A percentile compares a stretch with the other conserved stretches of the same genome.
phyloP scores from a whole-genome alignment of 2,888 invertebrate species.

The Drosophila quinaria region DNA sequence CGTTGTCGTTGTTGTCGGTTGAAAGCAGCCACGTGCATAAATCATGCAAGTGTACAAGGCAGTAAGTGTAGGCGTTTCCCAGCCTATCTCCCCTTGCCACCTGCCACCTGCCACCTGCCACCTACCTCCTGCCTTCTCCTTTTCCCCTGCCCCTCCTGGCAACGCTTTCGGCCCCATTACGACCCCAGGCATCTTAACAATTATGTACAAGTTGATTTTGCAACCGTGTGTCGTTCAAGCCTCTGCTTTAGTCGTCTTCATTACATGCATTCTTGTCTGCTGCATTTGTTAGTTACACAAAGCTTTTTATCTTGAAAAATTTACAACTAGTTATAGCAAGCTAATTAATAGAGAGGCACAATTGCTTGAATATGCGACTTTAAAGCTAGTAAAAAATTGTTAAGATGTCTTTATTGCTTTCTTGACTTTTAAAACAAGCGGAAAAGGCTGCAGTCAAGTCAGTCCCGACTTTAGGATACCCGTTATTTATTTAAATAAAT shows the following conservation, averaged over 20 bases:
- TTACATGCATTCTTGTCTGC: background rate
- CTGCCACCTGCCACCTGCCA: background rate
- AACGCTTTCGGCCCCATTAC: conserved; percentile 10
- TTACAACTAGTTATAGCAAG: too few relatives aligned
- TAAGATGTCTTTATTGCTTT: too few relatives aligned
- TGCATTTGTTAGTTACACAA: background rate
- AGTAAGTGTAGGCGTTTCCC: conserved; percentile 18
- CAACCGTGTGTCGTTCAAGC: conserved; percentile 44
- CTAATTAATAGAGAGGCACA: too few relatives aligned
- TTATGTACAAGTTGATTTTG: conserved; percentile 65
- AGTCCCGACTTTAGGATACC: too few relatives aligned
- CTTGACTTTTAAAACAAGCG: too few relatives aligned
- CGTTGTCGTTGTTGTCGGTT: conserved; percentile 34
- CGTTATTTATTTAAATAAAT: too few relatives aligned
- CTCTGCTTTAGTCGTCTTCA: background rate
- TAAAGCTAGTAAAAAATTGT: too few relatives aligned
- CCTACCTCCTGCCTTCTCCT: background rate
- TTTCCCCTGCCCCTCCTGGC: background rate
- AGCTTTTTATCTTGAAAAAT: too few relatives aligned
- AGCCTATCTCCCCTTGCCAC: background rate
- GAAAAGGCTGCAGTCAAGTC: too few relatives aligned
- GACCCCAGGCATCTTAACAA: conserved; percentile 44
- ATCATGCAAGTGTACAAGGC: conserved; percentile 56
- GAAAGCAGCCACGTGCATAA: conserved; percentile 63
- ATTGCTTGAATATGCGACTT: too few relatives aligned